Evolutionary conservation across 2,888 invertebrate genomes (phyloP), one percentile per base, ranked within the genome.

Genomic region (Falcaria lacertinaria): DNA sequence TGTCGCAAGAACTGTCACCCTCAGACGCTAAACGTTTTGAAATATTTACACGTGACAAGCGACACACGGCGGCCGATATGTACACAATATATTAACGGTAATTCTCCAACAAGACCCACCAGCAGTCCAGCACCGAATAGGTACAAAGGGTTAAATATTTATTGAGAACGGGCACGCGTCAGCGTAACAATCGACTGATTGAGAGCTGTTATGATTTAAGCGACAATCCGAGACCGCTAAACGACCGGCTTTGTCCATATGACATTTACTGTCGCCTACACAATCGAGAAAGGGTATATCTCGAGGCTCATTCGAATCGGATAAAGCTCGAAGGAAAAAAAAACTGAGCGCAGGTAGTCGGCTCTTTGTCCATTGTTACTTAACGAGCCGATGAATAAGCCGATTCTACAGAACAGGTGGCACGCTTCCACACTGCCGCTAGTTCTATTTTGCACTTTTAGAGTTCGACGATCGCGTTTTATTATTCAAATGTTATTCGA

Each of bases 401-500:
- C 35, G 15, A 59, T 47, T 50, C n/a, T n/a, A 52, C 50, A 42
- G 58, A 74, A 81, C 85, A 87, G 85, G 85, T 86, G 84, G 77
- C 68, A 59, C 50, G 54, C 57, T 55, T 69, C 57, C 62, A 57
- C 54, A 53, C 61, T 50, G 56, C 62, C 61, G 63, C 70, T 67
- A 57, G 57, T 50, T 59, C 66, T 60, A 66, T 77, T 80, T 80
- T 78, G 84, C 84, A 73, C 69, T 77, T 82, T 82, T 78, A 72
- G 71, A 79, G 82, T 87, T 84, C 83, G 81, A 71, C 72, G 84
- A 76, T 83, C 83, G 79, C 69, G 60, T 67, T 64, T 74, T 70
- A 80, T 79, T 86, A 85, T 84, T 84, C 80, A 80, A 87, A 88
- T 87, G 74, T 69, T 80, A 83, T 84, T 84, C 82, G 73, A 75